phyloP scores from a whole-genome alignment of 2,113 vertebrate genomes.

The Stigmatopora argus region DNA sequence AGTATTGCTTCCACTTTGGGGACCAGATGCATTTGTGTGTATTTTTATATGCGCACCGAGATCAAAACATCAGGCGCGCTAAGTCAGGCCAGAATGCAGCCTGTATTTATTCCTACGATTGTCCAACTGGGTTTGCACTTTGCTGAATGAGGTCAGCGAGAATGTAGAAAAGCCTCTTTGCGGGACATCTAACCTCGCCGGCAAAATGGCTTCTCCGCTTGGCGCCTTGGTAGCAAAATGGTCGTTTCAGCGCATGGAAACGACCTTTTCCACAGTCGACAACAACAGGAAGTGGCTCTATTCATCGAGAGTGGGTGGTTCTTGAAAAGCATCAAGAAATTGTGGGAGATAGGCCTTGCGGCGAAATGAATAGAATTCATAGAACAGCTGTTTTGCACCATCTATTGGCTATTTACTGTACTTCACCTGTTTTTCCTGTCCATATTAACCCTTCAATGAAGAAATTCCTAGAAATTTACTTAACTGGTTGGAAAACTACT shows the following conservation, averaged over 20 bases:
- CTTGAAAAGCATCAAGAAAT: slow-evolving; percentile 25
- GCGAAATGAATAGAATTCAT: background rate
- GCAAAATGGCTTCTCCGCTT: background rate
- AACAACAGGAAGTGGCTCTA: slow-evolving; percentile 22
- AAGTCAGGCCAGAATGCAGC: background rate
- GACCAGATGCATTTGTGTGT: background rate
- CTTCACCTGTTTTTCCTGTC: background rate
- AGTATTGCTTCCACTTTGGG: background rate
- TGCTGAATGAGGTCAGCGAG: background rate
- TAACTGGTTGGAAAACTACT: background rate
- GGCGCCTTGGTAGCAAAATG: background rate
- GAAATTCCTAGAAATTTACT: background rate
- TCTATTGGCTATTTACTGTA: slow-evolving; percentile 44
- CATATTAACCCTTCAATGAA: background rate
- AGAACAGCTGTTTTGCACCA: slow-evolving; percentile 21
- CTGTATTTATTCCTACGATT: background rate
- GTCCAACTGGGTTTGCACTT: background rate
- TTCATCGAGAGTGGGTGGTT: slow-evolving; percentile 24
- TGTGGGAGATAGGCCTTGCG: background rate
- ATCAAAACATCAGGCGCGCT: background rate
- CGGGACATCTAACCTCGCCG: background rate
- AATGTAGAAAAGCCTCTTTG: background rate
- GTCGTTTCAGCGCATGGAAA: background rate
- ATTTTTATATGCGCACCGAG: background rate
- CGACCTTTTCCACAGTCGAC: slow-evolving; percentile 4